Evolutionary conservation across 2,797 vertebrate genomes (phyloP), one percentile per base, ranked within the genome.

Genomic region (Darevskia nairensis): DNA sequence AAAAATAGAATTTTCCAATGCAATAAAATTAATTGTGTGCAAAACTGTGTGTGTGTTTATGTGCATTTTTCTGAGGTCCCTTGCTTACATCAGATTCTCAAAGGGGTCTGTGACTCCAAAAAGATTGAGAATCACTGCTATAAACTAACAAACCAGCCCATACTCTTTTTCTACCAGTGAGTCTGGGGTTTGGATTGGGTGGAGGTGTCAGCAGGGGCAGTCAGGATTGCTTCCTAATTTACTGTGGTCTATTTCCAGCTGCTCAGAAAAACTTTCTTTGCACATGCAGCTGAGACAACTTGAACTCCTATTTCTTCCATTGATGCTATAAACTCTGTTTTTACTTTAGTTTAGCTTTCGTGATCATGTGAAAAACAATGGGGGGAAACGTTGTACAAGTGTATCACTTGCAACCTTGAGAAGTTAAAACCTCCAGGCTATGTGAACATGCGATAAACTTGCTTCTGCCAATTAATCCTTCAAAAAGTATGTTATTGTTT

Each of bases 381-480:
- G 13, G 29, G 9, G 39, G 74, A 88, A 79, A 88, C 61, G 75
- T 71, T 71, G 55, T 50, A 55, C 27, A 55, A 80, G 39, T 23
- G 72, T 61, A 66, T 44, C 21, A 44, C 27, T 27, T 84, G 21
- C 71, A 84, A 72, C 50, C 76, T 72, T 72, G 35, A 44, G 64
- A 64, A 79, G 27, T 84, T 72, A 88, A 44, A 80, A 79, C 23
- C 87, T 88, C 66, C 8, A 35, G 23, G 66, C 64, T 72, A 64
- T 80, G 75, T 80, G 82, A 84, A 84, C 50, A 61, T 80, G 61
- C 35, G 25, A 69, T 61, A 69, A 80, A 80, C 50, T 81, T 79
- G 29, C 90, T 90, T 89, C 90, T 92, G 87, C 87, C 85, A 84
- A 89, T 90, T 88, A 29, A 85, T 87, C n/a, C 90, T 90, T 84